Evolutionary conservation across 2,797 vertebrate genomes (phyloP), one percentile per base, ranked within the genome.

Genomic region (Okamejei kenojei): DNA sequence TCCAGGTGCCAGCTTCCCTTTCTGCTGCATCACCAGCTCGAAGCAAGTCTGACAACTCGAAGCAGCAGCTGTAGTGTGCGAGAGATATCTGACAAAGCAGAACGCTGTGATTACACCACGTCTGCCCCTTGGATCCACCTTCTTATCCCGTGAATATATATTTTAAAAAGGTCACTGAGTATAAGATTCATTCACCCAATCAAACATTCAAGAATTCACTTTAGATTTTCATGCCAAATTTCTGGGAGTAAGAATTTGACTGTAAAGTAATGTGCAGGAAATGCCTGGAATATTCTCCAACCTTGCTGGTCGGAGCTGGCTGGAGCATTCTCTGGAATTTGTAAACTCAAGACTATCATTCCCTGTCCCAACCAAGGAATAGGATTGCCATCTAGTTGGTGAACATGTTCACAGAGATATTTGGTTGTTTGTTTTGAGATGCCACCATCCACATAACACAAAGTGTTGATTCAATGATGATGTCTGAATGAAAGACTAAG

Each of bases 391-490:
- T 61, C 54, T 84, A 26, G 29, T 0, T 61, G n/a, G 7, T 65
- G 61, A 15, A 32, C 19, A 32, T 65, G 29, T 65, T 88, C 8
- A 35, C 32, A 35, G 84, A 86, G 82, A 63, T 58, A 86, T 88
- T 35, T 88, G 65, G 61, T 65, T 65, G 84, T 29, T 88, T n/a
- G n/a, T 88, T 65, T 88, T 88, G n/a, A 68, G 21, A 88, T 65
- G 13, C 29, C 61, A 88, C 17, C 63, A 32, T 32, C 61, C 15
- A 65, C 61, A 32, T 65, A 7, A n/a, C 63, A 61, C 26, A 35
- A 19, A 65, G n/a, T 32, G 1, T 17, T 68, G 61, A 63, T n/a
- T 21, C 32, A 88, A 88, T 21, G n/a, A n/a, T 35, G 17, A 68
- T 65, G 61, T 35, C 61, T 88, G 61, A 88, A 88, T 32, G 19